Evolutionary conservation across 2,113 vertebrate genomes (phyloP).

Genomic region (Tringa solitaria): DNA sequence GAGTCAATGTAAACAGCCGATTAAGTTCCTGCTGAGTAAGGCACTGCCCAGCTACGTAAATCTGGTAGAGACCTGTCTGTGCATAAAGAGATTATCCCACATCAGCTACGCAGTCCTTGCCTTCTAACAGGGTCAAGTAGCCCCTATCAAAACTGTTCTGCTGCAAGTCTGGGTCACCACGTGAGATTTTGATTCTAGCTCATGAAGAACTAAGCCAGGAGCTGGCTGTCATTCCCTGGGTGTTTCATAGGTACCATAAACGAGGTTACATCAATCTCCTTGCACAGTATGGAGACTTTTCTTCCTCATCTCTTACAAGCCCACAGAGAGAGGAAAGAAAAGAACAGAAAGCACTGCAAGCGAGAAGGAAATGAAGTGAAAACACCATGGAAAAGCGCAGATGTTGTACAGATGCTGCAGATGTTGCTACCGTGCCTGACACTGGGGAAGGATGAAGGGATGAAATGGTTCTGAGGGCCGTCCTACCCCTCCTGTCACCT

Average conservation of each 20-base stretch:
- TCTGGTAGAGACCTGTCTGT: background rate
- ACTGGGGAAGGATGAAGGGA: background rate
- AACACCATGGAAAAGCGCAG: background rate
- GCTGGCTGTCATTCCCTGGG: background rate
- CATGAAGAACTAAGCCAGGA: background rate
- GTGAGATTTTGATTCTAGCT: background rate
- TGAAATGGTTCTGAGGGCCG: background rate
- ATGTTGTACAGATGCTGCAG: background rate
- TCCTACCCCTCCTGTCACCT: background rate
- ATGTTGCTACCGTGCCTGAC: background rate
- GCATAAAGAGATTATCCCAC: background rate
- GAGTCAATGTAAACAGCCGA: background rate
- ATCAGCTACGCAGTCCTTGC: background rate
- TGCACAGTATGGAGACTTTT: background rate
- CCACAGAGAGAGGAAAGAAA: background rate
- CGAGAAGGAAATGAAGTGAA: background rate
- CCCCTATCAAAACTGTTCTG: background rate
- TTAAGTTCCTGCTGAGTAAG: slow-evolving; percentile 26
- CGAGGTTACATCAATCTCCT: background rate
- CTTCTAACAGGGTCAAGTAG: background rate
- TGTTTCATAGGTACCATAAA: background rate
- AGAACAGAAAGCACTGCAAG: background rate
- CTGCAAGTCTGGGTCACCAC: background rate
- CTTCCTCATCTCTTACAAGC: slow-evolving; percentile 12
- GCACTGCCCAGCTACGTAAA: background rate